Base-by-base conservation (phyloP, 2,797 vertebrate species). In the Muraenolepis orangiensis region DNA sequence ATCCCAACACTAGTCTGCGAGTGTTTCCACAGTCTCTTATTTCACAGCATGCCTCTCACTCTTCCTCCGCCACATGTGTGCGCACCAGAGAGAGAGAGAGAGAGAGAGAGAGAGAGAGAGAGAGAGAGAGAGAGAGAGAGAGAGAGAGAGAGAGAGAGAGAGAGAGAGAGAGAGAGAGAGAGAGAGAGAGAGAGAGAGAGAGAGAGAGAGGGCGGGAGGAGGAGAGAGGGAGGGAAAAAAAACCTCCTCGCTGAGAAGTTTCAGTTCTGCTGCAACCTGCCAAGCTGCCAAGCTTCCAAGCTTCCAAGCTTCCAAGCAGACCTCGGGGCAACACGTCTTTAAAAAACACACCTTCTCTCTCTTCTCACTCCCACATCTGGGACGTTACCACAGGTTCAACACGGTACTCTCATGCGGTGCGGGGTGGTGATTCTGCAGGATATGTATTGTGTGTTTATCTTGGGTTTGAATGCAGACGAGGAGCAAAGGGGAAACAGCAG, bases 241-340 rank as follows among this genome's bases (percentile, higher is more conserved):
- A 26, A 26, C 26, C n/a, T n/a, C 11, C 57, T 13, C 23, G 2
- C n/a, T 11, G 23, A 7, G 29, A 31, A 18, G 4, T 20, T 18
- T 29, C 28, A 67, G 66, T 67, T 87, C 73, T 89, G 88, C 89
- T 87, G 18, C 70, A 66, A 92, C 90, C 87, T 87, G 89, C 84
- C 72, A 57, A 82, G 72, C 72, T 76, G 84, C 81, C 76, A 80
- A 75, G 78, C 69, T n/a, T n/a, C 84, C 72, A 57, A 82, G 72
- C 72, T 76, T 84, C 81, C 76, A 80, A 75, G 78, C 69, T n/a
- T n/a, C n/a, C n/a, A n/a, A 69, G 70, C 78, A 42, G 29, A 51
- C 85, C 91, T 84, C 69, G 20, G 86, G 92, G 83, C 68, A 88
- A 30, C 66, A 67, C 29, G 3, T 31, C 29, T 16, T 29, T 5